phyloP scores from a whole-genome alignment of 92 coral and sea anemone genomes.

The Umimayanthus chanpuru region DNA sequence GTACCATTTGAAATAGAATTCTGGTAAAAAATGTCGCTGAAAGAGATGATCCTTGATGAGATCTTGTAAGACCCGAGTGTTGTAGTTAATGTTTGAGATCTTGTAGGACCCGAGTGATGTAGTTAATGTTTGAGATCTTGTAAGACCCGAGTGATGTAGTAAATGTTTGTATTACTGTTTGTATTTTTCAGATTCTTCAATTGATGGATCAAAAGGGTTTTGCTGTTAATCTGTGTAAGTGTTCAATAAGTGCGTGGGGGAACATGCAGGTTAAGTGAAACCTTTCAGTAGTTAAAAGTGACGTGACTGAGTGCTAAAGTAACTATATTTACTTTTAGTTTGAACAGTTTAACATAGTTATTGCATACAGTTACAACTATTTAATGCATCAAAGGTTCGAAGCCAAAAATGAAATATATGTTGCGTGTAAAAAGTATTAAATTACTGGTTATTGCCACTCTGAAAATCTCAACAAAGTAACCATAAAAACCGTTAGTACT shows the following conservation, averaged over 20 bases:
- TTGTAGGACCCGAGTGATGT: no score
- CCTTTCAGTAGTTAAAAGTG: no score
- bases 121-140: not conserved
- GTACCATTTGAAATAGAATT: no score
- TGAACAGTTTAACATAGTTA: not conserved
- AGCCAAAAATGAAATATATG: not conserved
- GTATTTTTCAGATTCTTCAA: conserved; percentile 21
- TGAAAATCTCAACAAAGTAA: no score
- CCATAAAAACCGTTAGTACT: no score
- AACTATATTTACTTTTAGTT: not conserved
- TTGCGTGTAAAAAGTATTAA: no score
- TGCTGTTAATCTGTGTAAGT: conserved; percentile 35
- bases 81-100: not conserved
- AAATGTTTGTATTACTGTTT: not conserved
- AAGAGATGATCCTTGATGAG: not conserved
- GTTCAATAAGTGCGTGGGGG: not conserved
- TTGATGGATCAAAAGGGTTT: conserved; percentile 24
- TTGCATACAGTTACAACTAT: not conserved
- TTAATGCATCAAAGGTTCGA: not conserved
- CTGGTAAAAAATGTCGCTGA: no score
- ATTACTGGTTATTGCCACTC: no score
- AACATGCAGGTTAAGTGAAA: not conserved
- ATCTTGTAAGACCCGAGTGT: no score
- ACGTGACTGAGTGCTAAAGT: not conserved
- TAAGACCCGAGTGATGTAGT: not conserved